Conservation (phyloP, 2,113 vertebrate genomes). For the Sinocyclocheilus anophthalmus region DNA sequence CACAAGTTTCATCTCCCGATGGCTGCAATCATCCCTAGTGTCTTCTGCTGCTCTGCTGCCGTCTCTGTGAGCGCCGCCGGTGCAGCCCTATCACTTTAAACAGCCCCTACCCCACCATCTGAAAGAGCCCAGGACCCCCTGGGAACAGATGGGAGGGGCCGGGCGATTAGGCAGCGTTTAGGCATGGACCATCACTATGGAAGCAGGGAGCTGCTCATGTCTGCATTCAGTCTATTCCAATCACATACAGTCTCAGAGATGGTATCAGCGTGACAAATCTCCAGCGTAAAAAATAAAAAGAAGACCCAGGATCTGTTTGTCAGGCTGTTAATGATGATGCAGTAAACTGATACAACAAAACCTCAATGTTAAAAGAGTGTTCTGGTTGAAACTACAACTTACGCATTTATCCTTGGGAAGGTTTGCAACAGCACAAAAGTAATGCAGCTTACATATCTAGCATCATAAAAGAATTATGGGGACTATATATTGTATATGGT, state of each 20-base stretch:
- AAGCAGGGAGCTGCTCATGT: neutral
- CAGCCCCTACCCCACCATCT: neutral
- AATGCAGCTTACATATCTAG: neutral
- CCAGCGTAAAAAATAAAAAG: neutral
- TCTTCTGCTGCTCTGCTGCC: constrained; percentile 17
- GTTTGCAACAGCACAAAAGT: neutral
- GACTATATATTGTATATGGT: neutral
- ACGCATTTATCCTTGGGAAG: neutral
- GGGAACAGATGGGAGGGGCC: neutral
- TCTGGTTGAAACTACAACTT: neutral
- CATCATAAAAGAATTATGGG: too few relatives aligned
- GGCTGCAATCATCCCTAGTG: constrained; percentile 22
- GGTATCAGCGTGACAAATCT: neutral
- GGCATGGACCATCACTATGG: neutral
- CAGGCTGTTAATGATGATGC: neutral
- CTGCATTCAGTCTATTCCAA: constrained; percentile 1
- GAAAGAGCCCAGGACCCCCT: neutral
- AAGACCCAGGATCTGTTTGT: neutral
- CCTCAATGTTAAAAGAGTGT: neutral
- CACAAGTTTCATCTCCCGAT: constrained; percentile 3
- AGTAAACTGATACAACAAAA: neutral
- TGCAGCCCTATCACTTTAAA: constrained; percentile 8
- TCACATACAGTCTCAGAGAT: neutral
- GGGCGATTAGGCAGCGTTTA: constrained; percentile 2
- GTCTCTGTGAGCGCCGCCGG: neutral